These are phyloP conservation scores for Stichodactyla helianthus DNA, from an alignment of 64 coral and sea anemone species.

Conservation along the genomic window DNA sequence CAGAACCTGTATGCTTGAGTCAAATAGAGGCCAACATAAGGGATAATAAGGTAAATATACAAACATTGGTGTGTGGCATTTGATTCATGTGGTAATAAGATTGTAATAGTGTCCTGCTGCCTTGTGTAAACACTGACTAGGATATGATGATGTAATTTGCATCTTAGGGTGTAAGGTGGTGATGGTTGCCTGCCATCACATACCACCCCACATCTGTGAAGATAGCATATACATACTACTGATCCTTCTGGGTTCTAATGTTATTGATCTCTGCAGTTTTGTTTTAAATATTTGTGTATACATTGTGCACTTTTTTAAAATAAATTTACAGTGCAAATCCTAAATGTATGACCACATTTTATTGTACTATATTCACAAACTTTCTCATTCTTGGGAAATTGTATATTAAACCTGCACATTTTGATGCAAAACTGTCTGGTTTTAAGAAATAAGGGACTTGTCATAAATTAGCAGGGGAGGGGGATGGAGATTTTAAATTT, in stretches of 20 bases:
- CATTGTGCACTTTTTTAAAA: no score
- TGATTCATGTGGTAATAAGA: no score
- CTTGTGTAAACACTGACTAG: not conserved
- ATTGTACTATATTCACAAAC: not conserved
- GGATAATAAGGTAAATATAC: slow-evolving; percentile 19
- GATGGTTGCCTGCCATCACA: slow-evolving; percentile 27
- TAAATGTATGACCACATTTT: not conserved
- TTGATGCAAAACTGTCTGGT: no score
- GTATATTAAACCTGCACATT: no score
- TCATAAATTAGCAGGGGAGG: no score
- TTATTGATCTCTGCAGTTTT: no score
- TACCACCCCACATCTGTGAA: slow-evolving; percentile 14
- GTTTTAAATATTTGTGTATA: no score
- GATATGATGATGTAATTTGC: slow-evolving; percentile 44
- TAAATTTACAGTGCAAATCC: not conserved
- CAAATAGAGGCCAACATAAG: slow-evolving; percentile 91
- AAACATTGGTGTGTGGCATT: no score
- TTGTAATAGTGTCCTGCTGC: no score
- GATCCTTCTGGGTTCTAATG: not conserved
- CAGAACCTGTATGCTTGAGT: slow-evolving; percentile 91
- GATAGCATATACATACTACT: slow-evolving; percentile 29
- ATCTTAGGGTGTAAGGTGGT: slow-evolving; percentile 28
- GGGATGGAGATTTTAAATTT: no score
- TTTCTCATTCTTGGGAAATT: no score
- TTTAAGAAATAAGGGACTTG: no score